Conservation (phyloP, 2,797 vertebrate species). For the Spinibarbus caldwelli region DNA sequence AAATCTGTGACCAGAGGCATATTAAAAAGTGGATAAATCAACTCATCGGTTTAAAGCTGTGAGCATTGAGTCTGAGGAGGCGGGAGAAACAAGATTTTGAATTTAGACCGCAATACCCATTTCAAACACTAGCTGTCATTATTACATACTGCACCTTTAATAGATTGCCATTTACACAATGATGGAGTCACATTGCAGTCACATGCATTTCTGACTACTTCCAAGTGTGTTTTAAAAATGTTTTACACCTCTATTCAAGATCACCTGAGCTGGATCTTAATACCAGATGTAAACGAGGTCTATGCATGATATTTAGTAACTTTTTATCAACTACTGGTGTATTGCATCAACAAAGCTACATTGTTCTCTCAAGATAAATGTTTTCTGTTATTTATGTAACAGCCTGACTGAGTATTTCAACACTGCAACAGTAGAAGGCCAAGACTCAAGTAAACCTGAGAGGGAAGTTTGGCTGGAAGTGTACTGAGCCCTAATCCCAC, state of each 20-base stretch:
- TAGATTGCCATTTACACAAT: background rate
- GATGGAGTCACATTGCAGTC: background rate
- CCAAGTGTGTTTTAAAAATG: no score
- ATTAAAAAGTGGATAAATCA: no score
- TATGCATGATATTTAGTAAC: background rate
- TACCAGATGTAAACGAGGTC: background rate
- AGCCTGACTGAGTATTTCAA: conserved; percentile 30
- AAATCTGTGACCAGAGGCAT: background rate
- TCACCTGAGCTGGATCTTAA: background rate
- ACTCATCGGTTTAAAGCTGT: background rate
- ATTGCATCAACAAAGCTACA: background rate
- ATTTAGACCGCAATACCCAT: no score
- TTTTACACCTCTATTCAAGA: background rate
- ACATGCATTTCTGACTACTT: background rate
- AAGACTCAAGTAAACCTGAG: conserved; percentile 40
- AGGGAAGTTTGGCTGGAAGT: conserved; percentile 46
- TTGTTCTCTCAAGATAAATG: background rate
- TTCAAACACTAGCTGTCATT: no score
- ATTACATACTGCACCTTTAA: background rate
- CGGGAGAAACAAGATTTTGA: no score
- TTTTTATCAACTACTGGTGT: background rate
- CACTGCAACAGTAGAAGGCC: conserved; percentile 46
- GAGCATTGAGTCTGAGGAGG: background rate
- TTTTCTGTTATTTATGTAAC: background rate
- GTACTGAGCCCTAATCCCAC: conserved; percentile 34